Conservation (phyloP, 2,888 invertebrate species). For the Smittia aterrima region DNA sequence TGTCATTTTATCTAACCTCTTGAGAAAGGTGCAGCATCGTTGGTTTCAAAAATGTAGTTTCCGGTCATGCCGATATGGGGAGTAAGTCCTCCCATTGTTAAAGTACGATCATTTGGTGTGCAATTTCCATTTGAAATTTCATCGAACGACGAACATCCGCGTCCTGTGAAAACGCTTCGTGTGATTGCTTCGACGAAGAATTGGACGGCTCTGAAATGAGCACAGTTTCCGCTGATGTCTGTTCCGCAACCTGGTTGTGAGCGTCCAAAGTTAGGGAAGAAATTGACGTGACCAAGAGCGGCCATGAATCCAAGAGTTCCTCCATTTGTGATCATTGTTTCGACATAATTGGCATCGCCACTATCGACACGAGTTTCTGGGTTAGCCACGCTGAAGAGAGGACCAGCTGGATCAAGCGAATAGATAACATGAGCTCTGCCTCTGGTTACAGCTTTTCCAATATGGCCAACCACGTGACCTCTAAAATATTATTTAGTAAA, state of each 20-base stretch:
- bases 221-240: conserved; percentile 45
- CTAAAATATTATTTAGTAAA: neutral
- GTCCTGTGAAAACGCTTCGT: conserved; percentile 38
- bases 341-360: conserved; percentile 51
- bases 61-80: neutral
- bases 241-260: conserved; percentile 26
- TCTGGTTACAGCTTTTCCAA: conserved; percentile 45
- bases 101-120: conserved; percentile 48
- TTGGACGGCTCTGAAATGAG: conserved; percentile 49
- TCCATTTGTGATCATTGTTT: conserved; percentile 52
- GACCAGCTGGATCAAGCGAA: conserved; percentile 51
- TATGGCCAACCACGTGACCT: conserved; percentile 45
- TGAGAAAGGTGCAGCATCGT: neutral
- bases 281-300: conserved; percentile 51
- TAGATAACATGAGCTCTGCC: conserved; percentile 49
- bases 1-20: neutral
- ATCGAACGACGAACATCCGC: conserved; percentile 44
- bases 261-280: conserved; percentile 52
- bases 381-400: conserved; percentile 47
- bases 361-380: conserved; percentile 49
- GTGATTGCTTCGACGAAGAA: conserved; percentile 49
- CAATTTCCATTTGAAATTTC: conserved; percentile 44
- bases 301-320: conserved; percentile 49
- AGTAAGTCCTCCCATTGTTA: conserved; percentile 48
- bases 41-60: neutral